Evolutionary conservation across 2,888 invertebrate genomes (phyloP).

Genomic region (Coecobrya sp.): DNA sequence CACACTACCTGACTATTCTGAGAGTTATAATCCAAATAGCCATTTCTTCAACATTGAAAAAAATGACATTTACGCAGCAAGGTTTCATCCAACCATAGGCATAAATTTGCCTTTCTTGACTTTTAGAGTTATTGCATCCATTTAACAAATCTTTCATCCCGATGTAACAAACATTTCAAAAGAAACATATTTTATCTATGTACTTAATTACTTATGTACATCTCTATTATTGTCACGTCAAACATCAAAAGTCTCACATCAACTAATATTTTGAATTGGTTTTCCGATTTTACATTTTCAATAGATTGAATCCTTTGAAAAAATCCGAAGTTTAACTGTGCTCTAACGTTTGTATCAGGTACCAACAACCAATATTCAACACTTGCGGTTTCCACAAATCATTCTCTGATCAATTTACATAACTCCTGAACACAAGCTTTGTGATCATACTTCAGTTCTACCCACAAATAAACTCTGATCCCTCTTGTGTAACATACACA

Average conservation of each 20-base stretch:
- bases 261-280: neutral
- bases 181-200: neutral
- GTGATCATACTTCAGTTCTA: neutral
- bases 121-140: neutral
- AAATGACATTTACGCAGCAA: neutral
- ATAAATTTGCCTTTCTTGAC: neutral
- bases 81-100: neutral
- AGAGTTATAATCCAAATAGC: neutral
- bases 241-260: too few relatives aligned
- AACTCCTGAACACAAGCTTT: conserved; percentile 4
- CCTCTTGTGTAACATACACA: neutral
- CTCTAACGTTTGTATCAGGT: neutral
- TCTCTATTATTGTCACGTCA: neutral
- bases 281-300: neutral
- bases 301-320: neutral
- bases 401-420: conserved; percentile 27
- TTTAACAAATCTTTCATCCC: neutral
- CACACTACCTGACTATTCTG: neutral
- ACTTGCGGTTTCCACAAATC: conserved; percentile 32
- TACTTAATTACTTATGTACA: neutral
- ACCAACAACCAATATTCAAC: neutral
- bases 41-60: neutral
- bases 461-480: neutral
- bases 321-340: too few relatives aligned
- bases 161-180: too few relatives aligned